These are phyloP conservation scores for Lepidonotus clava DNA, from an alignment of 2,888 invertebrate genomes.

Conservation along the genomic window DNA sequence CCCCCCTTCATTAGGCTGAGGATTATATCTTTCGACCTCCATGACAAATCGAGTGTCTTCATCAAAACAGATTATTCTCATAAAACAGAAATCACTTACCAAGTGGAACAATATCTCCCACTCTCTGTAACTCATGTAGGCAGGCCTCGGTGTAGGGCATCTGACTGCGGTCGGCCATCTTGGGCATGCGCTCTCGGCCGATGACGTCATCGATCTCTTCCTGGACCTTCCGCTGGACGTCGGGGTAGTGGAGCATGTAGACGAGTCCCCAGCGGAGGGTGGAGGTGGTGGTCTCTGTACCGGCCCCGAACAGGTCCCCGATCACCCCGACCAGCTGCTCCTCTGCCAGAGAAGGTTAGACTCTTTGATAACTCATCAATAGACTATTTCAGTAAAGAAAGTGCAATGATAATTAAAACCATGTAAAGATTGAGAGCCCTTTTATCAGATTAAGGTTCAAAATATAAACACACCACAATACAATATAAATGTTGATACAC, in stretches of 20 bases:
- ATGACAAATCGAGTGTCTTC: no score
- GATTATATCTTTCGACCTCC: no score
- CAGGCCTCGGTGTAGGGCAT: conserved; percentile 65
- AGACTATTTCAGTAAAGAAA: no score
- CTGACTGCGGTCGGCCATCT: conserved; percentile 52
- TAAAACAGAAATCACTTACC: conserved; percentile 56
- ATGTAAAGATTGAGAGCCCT: no score
- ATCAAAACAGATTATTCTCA: no score
- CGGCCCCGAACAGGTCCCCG: conserved; percentile 66
- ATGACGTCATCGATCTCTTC: conserved; percentile 73
- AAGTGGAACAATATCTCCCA: conserved; percentile 65
- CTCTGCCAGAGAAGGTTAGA: neutral
- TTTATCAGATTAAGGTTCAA: no score
- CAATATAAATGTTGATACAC: no score
- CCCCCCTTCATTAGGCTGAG: no score
- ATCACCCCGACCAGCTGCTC: conserved; percentile 53
- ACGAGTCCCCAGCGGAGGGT: conserved; percentile 66
- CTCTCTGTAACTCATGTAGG: conserved; percentile 65
- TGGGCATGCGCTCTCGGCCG: conserved; percentile 65
- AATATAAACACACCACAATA: no score
- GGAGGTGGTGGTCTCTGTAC: conserved; percentile 66
- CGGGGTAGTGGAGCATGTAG: conserved; percentile 64
- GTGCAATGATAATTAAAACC: no score
- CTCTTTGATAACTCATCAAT: no score
- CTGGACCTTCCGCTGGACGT: conserved; percentile 60